Evolutionary conservation across 1,140 invertebrate genomes (phyloP).

Genomic region (Linepithema humile): DNA sequence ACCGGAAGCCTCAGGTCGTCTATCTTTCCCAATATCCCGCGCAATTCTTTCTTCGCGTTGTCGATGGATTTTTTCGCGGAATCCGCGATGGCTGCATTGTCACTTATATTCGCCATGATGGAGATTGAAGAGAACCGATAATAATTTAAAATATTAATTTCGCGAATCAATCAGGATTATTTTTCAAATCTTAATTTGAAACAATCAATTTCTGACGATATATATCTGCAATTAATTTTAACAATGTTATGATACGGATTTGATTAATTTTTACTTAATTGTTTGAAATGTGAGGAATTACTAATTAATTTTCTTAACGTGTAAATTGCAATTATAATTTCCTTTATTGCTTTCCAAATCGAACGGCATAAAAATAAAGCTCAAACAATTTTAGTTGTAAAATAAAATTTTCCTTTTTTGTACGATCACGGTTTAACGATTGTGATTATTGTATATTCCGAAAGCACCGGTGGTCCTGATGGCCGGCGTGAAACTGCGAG

Average conservation of each 20-base stretch:
- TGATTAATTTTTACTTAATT: not conserved
- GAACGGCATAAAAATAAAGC: not conserved
- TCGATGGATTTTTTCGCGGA: constrained; percentile 58
- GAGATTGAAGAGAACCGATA: not conserved
- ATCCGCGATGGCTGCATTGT: constrained; percentile 37
- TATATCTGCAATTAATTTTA: not conserved
- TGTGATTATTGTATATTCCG: constrained; percentile 8
- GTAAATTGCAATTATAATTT: not conserved
- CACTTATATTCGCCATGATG: constrained; percentile 65
- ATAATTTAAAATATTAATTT: not conserved
- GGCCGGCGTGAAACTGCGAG: constrained; percentile 62
- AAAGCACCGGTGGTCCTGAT: constrained; percentile 28
- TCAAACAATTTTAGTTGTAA: not conserved
- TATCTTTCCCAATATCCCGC: constrained; percentile 64
- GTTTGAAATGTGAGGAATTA: not conserved
- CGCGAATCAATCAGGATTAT: not conserved
- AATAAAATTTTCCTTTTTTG: not conserved
- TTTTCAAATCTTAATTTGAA: not conserved
- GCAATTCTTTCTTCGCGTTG: constrained; percentile 70
- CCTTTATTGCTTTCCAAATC: not conserved
- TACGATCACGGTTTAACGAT: not conserved
- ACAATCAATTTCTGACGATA: not conserved
- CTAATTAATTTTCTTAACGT: not conserved
- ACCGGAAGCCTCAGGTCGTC: constrained; percentile 41
- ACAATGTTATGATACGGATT: not conserved